Evolutionary conservation across 1,140 invertebrate species (phyloP), one percentile per base, ranked within the genome.

Genomic region (Cherax quadricarinatus): DNA sequence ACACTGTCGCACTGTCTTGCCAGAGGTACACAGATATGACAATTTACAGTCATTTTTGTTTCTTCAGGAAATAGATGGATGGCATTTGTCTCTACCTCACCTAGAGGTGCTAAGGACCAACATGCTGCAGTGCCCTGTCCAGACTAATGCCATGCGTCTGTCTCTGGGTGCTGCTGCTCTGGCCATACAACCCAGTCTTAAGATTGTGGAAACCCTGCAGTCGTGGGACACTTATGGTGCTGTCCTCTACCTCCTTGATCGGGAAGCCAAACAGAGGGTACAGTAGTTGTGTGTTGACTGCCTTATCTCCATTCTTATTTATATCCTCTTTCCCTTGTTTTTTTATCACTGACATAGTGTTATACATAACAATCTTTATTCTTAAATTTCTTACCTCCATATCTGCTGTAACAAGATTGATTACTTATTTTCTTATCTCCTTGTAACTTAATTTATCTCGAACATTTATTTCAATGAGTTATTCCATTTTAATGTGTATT

Each of bases 261-360:
- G 30, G 49, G 86, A 88, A 57, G 86, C 86, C 21, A 88, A 88
- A 30, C 48, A 79, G 12, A 88, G 75, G 86, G 86, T 88, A 70
- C 14, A 41, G 30, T 70, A n/a, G 53, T 57, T 41, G 30, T 41
- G 30, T 41, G 30, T 41, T 41, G 30, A 41, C 30, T 41, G 2
- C 53, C 53, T 41, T 14, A 57, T 57, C 53, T 57, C 14, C 53
- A 4, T 57, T 57, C 9, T 57, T 57, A 75, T 75, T 6, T 75
- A 10, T 57, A 57, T 57, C 53, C 14, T 10, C 14, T 14, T 57
- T 57, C 53, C 14, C 53, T 57, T 57, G 1, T 57, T 41, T 41
- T 41, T 41, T 41, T 41, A 41, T 41, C 30, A 41, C 2, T 41
- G 30, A 41, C 30, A 2, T 41, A 41, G 30, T 41, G 30, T 41